Evolutionary conservation across 2,888 invertebrate species (phyloP).

Genomic region (Cartodere bifasciata): DNA sequence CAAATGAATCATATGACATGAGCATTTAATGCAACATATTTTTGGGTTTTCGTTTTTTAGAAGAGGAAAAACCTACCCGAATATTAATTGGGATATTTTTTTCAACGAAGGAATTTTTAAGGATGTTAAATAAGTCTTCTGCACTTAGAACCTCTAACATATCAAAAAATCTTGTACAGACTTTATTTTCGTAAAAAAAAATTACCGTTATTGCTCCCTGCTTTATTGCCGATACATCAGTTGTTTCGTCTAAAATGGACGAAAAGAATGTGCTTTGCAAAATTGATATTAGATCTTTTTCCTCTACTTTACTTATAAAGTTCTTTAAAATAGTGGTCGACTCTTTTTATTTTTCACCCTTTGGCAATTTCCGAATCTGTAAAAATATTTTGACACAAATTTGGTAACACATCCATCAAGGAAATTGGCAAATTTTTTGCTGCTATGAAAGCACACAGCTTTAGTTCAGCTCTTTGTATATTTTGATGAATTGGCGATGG

Average conservation of each 20-base stretch:
- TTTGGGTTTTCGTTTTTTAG: neutral
- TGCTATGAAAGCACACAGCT: conserved; percentile 11
- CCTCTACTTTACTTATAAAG: no score
- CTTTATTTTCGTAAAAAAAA: conserved; percentile 1
- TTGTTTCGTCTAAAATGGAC: conserved; percentile 10
- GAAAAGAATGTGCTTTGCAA: conserved; percentile 7
- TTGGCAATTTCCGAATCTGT: conserved; percentile 10
- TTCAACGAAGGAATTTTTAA: neutral
- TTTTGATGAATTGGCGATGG: no score
- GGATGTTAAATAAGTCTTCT: neutral
- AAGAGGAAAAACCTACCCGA: neutral
- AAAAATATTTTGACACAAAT: conserved; percentile 10
- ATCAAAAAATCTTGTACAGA: conserved; percentile 1
- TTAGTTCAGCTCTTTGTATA: conserved; percentile 6
- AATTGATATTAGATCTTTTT: no score
- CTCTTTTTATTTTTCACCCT: no score
- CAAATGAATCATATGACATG: conserved; percentile 3
- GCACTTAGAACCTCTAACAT: no score
- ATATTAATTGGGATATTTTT: neutral
- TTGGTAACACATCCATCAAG: conserved; percentile 11
- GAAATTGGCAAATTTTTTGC: conserved; percentile 11
- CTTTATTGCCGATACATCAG: conserved; percentile 10
- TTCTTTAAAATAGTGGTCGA: no score
- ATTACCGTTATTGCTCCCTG: conserved; percentile 12
- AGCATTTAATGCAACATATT: conserved; percentile 3